Evolutionary conservation across 2,888 invertebrate genomes (phyloP).

Genomic region (Chloroclysta siterata): DNA sequence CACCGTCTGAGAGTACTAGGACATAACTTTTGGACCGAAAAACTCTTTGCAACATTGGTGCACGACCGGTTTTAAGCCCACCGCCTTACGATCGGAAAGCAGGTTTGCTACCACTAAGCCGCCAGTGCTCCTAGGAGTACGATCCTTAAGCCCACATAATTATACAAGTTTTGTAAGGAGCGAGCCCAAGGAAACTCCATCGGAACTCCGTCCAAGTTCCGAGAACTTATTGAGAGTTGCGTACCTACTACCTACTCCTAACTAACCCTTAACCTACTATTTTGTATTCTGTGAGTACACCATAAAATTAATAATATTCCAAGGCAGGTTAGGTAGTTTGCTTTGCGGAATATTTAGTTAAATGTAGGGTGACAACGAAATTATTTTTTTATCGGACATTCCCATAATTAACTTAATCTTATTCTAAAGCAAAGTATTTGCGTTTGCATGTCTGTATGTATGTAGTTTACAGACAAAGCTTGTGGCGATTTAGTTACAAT

Average conservation of each 20-base stretch:
- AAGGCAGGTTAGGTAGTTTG: background rate
- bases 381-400: background rate
- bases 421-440: no score
- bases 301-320: conserved; percentile 1
- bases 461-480: no score
- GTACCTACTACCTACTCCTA: background rate
- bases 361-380: background rate
- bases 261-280: background rate
- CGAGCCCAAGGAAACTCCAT: background rate
- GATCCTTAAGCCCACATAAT: background rate
- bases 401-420: background rate
- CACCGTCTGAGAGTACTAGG: no score
- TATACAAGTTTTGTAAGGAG: background rate
- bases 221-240: background rate
- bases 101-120: no score
- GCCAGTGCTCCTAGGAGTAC: background rate
- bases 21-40: no score
- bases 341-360: background rate
- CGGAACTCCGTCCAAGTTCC: background rate
- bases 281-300: background rate
- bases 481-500: no score
- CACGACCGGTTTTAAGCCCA: no score
- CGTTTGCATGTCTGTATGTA: no score
- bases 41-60: no score
- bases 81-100: no score